Percentiles rank a stretch among this genome's conserved stretches.
Conservation (phyloP, 2,113 vertebrate species). For the Percopsis transmontana region DNA sequence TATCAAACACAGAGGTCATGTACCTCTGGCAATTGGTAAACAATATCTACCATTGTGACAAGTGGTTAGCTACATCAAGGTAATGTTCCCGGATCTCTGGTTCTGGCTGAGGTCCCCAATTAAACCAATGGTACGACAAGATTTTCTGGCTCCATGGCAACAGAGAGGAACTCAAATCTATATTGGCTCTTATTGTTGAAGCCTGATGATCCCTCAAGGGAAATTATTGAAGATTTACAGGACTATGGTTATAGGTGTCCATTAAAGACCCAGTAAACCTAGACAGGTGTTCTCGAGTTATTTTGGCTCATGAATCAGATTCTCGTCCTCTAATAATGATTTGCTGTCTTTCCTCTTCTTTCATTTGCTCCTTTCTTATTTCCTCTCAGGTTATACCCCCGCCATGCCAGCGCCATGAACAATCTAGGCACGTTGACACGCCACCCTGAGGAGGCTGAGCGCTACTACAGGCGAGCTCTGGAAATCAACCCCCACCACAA, state of each 20-base stretch:
- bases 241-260: too few species aligned
- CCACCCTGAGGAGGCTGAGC: constrained; percentile 83
- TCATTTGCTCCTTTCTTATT: background rate
- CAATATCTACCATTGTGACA: constrained; percentile 24
- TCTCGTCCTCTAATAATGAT: background rate
- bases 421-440: constrained; percentile 92
- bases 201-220: too few species aligned
- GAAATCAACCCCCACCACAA: constrained; percentile 92
- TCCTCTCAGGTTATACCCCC: constrained; percentile 85
- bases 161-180: background rate
- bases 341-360: background rate
- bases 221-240: too few species aligned
- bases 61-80: constrained; percentile 28
- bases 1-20: constrained; percentile 23
- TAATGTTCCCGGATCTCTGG: background rate
- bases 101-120: background rate
- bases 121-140: background rate
- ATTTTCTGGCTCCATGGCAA: background rate
- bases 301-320: too few species aligned
- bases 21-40: constrained; percentile 12
- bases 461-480: constrained; percentile 89
- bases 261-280: background rate
- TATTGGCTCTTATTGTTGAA: background rate
- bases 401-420: constrained; percentile 95
- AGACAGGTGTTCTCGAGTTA: background rate